Evolutionary conservation across 1,140 invertebrate genomes (phyloP), one percentile per base, ranked within the genome.

Genomic region (Steinernema khuongi): DNA sequence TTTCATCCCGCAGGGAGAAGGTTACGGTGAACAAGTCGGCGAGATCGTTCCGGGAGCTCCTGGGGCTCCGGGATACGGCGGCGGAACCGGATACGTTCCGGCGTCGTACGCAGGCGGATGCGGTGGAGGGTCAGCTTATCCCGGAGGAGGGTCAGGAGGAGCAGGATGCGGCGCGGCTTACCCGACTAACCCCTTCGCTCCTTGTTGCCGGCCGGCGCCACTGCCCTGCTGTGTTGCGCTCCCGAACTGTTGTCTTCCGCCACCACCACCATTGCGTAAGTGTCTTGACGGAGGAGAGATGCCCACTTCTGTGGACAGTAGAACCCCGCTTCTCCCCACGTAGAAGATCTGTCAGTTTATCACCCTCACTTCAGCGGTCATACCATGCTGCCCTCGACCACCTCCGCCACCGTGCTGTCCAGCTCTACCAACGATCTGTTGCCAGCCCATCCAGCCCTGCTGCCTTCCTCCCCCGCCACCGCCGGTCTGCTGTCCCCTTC

Each of bases 351-450:
- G n/a, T n/a, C n/a, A n/a, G n/a, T n/a, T n/a, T n/a, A n/a, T n/a
- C n/a, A 60, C 4, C 19, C 50, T 17, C 4, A 14, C 22, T 60
- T 60, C 22, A 60, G 50, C 50, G 4, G 26, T 22, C 14, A 60
- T 60, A n/a, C 50, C 50, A 7, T 60, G 50, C 50, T 60, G 50
- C 26, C 50, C 50, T 26, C 50, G 50, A 14, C 11, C 19, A 4
- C 50, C 50, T 60, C 50, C 50, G 4, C 50, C 50, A 22, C 50
- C 50, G 4, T 60, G 50, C 50, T 60, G 50, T 22, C 50, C 50
- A 14, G 7, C 50, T 14, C 50, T 60, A 7, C 50, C 50, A n/a
- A 60, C 50, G 50, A 14, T 60, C 50, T 60, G 50, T 22, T 60
- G 50, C 26, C 50, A 60, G 26, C 50, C 50, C 2, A 22, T 60